phyloP scores from a whole-genome alignment of 2,888 invertebrate species.

The Phalangium opilio region DNA sequence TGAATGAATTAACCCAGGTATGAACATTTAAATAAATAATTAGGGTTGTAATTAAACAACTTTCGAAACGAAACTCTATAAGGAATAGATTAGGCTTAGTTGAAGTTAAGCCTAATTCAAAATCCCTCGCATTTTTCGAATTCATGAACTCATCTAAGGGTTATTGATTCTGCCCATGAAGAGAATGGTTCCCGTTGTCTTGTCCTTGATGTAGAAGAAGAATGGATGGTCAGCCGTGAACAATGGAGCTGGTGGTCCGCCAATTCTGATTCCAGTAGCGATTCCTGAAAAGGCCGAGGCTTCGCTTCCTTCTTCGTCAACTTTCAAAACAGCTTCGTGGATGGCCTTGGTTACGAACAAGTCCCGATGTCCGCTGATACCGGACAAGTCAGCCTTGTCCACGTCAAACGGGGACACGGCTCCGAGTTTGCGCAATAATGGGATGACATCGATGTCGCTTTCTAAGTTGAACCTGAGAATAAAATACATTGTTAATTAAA shows the following conservation, averaged over 20 bases:
- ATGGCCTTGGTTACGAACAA: conserved; percentile 10
- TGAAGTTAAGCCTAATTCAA: too few relatives aligned
- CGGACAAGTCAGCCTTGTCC: conserved; percentile 7
- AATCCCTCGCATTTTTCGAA: too few relatives aligned
- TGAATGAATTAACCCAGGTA: too few relatives aligned
- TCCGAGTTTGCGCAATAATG: conserved; percentile 11
- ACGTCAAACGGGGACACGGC: conserved; percentile 10
- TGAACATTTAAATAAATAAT: too few relatives aligned
- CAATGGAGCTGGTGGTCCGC: conserved; percentile 10
- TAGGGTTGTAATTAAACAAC: too few relatives aligned
- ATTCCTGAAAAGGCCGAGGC: conserved; percentile 13
- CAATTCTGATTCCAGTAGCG: conserved; percentile 15
- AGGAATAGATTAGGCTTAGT: too few relatives aligned
- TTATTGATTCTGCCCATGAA: conserved; percentile 43
- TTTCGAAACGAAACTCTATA: too few relatives aligned
- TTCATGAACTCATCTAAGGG: background rate
- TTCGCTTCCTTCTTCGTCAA: conserved; percentile 17
- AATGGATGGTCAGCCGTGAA: conserved; percentile 52
- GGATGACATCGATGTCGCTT: conserved; percentile 14
- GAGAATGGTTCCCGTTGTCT: conserved; percentile 45
- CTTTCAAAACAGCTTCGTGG: conserved; percentile 13
- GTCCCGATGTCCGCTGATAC: conserved; percentile 8
- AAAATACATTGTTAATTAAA: too few relatives aligned
- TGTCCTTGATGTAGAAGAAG: conserved; percentile 51
- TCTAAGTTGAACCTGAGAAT: conserved; percentile 18